phyloP scores from a whole-genome alignment of 2,888 invertebrate genomes.

The Adineta ricciae region DNA sequence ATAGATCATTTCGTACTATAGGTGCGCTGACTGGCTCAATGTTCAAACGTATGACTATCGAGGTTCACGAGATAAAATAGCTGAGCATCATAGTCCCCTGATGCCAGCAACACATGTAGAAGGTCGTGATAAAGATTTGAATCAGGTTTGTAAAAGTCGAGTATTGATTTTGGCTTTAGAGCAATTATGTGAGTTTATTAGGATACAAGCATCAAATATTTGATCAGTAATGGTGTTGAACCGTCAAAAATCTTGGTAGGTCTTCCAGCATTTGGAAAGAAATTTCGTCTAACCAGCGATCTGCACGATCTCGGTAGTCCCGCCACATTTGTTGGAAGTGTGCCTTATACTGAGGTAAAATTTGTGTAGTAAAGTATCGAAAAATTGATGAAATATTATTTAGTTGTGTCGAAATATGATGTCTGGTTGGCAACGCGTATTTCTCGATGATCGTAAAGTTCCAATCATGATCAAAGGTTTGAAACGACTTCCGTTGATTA shows the following conservation, averaged over 20 bases:
- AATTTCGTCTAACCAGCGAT: conserved; percentile 29
- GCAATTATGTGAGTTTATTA: neutral
- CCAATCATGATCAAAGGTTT: conserved; percentile 29
- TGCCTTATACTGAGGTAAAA: conserved; percentile 30
- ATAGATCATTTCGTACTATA: neutral
- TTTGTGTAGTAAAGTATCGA: neutral
- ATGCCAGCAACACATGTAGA: conserved; percentile 23
- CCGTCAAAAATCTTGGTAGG: conserved; percentile 29
- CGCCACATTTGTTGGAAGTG: conserved; percentile 28
- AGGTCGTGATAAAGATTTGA: conserved; percentile 26
- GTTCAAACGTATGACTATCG: conserved; percentile 32
- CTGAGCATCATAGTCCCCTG: conserved; percentile 31
- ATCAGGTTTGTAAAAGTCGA: neutral
- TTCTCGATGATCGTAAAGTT: conserved; percentile 30
- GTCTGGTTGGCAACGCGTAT: conserved; percentile 33
- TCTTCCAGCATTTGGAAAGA: conserved; percentile 32
- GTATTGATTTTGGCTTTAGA: neutral
- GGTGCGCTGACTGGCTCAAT: conserved; percentile 33
- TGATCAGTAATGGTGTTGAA: conserved; percentile 22
- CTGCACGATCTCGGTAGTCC: conserved; percentile 29
- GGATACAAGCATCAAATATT: conserved; percentile 30
- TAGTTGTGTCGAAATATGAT: conserved; percentile 31
- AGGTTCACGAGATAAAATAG: conserved; percentile 30
- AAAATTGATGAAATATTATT: neutral
- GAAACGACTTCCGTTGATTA: neutral